Base-by-base conservation (phyloP, 2,888 invertebrate species). In the Drosophila sordidapex region DNA sequence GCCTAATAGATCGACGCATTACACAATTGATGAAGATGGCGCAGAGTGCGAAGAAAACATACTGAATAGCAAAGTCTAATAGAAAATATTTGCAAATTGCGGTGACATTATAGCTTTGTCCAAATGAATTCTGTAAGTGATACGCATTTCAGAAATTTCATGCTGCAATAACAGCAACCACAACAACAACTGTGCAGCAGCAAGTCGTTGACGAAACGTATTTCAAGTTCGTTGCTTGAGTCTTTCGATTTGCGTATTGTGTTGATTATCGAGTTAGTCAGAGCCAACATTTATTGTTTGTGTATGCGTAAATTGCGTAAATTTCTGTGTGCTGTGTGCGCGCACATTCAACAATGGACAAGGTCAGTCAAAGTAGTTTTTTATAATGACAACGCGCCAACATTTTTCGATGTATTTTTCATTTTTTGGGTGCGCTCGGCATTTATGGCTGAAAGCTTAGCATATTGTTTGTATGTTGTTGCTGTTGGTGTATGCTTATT, bases 221-320 rank as follows among this genome's bases (percentile, higher is more conserved):
- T 81, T 86, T 89, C 87, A 89, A 89, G 89, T 90, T 90, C 86
- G 90, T 86, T 82, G 87, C 74, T 80, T 79, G 78, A 81, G 86
- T 87, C 86, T 89, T 89, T 84, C 77, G 77, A 84, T 81, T 89
- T 82, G 75, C 85, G 79, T 87, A 74, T 76, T 74, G 57, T 59
- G 61, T 33, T 60, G 57, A 61, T 67, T 72, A 67, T 73, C 74
- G 76, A 71, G 78, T 87, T 87, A 87, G 87, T 83, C 85, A 83
- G 82, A 83, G 80, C 52, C 80, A 70, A 75, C 70, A 63, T 48
- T 53, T 53, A 46, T 54, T 76, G 58, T 38, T 29, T 74, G 48
- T 66, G 58, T 78, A 54, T 79, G 78, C 68, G 59, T 66, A 70
- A 68, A 70, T 84, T 84, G 86, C 86, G 84, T 86, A 84, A 86